Base-by-base conservation (phyloP, 1,140 invertebrate genomes). In the Liolophura sinensis region DNA sequence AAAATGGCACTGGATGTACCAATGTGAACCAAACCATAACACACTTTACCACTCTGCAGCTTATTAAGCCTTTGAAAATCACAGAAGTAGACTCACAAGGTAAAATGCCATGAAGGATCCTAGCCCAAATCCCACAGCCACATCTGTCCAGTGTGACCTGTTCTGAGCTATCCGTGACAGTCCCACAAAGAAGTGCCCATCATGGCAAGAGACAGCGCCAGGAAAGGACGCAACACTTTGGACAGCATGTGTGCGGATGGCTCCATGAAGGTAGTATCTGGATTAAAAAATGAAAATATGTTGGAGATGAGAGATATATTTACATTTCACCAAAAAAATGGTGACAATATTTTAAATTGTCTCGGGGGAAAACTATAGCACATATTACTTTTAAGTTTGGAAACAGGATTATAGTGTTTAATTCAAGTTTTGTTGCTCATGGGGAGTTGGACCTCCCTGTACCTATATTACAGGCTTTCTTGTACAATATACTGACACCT, bases 211-310 rank as follows among this genome's bases (percentile, higher is more conserved):
- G 71, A 64, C 15, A 79, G 61, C 0, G 74, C 60, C 40, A 81
- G 65, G 59, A 82, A 81, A 12, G 79, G 76, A 12, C 77, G 64
- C 14, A 81, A 62, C 20, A 81, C 70, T 3, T 73, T 64, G n/a
- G 20, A 76, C 71, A 16, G 71, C 75, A 31, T 74, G 71, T 12
- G 72, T 74, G 7, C 76, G 60, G 51, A 80, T 65, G 0, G 79
- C 76, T 1, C 74, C 71, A 54, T 81, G 79, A 16, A 81, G 68
- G 59, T 82, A 82, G 16, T 16, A 78, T 74, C 80, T 82, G 63
- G 15, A 68, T 64, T 40, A 49, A 51, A 27, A 51, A 5, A 50
- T 14, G 24, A 12, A 59, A 22, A n/a, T 59, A 51, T 18, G 20
- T 46, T 9, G 11, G 27, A 20, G 60, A 15, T 22, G 50, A 14